Base-by-base conservation (phyloP, 2,797 vertebrate species). In the Bradypodion ventrale region DNA sequence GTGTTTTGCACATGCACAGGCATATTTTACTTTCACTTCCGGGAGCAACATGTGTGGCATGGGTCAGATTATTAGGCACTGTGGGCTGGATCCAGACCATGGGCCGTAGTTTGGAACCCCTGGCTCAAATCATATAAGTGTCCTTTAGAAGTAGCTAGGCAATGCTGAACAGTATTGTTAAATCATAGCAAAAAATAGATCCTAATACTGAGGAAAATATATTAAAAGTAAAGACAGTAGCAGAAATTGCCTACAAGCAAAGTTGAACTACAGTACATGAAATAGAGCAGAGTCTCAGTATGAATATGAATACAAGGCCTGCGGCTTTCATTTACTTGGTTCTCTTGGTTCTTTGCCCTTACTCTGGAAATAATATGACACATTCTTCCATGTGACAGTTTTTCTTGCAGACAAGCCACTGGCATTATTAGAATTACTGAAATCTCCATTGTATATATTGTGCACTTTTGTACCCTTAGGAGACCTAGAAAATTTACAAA, bases 281-380 rank as follows among this genome's bases (percentile, higher is more conserved):
- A 59, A 68, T 21, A 77, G n/a, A 60, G 40, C 65, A 78, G 46
- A 52, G 25, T 2, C 68, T 66, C 62, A 9, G 29, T 56, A 44
- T 52, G 12, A 83, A 66, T 83, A 74, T 46, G 29, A 83, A 83
- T 83, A 70, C 35, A 42, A 44, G 49, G 35, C 37, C 32, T 10
- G 7, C 27, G 60, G 49, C 49, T 80, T 44, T 7, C 13, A 3
- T 29, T 75, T 44, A 80, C 66, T 56, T 75, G 35, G 32, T 44
- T 68, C 7, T 74, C 21, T 75, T 79, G 59, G 16, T 40, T 60
- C 37, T 60, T 35, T 69, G 40, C 62, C 37, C 72, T 60, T 44
- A 80, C 49, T 9, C 29, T 80, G 40, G 62, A 75, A 80, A 80
- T 75, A 73, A 84, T 32, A 27, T 79, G 59, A 80, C 29, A 60